Base-by-base conservation (phyloP, 2,888 invertebrate species). In the Cataglyphis cursor region DNA sequence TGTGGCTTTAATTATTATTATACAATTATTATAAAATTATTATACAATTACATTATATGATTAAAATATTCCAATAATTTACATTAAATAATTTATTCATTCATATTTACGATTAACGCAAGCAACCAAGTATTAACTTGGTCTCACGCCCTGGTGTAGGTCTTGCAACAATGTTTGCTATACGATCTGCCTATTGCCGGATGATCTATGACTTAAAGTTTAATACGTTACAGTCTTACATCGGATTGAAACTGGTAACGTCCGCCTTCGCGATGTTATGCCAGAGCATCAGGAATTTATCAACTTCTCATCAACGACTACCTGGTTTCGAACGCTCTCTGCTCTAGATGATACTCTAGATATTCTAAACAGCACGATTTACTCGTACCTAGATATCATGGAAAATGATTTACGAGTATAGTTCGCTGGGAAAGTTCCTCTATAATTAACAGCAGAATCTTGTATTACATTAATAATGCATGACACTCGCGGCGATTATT, bases 231-330 rank as follows among this genome's bases (percentile, higher is more conserved):
- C 59, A 35, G 44, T 72, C 72, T 80, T 44, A 59, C 18, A 24
- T 3, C 57, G 59, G 18, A 59, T 35, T 72, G 44, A 59, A 80
- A 35, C 72, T 59, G 59, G 78, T 70, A 72, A 80, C 31, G 44
- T 72, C 44, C 35, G 35, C 44, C 59, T 80, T 59, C 59, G 59
- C 59, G 15, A 57, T 38, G 15, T 54, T 70, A 38, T 44, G n/a
- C 21, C 10, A 70, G 72, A 18, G 35, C 72, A 35, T 18, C 78
- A 21, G 31, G 21, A 72, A 78, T 72, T 72, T 70, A 72, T 78
- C 78, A 78, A 78, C 18, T 59, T 70, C 72, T 72, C 78, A 68
- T 72, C 78, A 76, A 76, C 76, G 59, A 70, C 72, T 68, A 70
- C 70, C 28, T 54, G 54, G 54, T 72, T 72, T 80, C 44, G 15